Conservation (phyloP, 2,797 vertebrate species). For the Pogonophryne albipinna region DNA sequence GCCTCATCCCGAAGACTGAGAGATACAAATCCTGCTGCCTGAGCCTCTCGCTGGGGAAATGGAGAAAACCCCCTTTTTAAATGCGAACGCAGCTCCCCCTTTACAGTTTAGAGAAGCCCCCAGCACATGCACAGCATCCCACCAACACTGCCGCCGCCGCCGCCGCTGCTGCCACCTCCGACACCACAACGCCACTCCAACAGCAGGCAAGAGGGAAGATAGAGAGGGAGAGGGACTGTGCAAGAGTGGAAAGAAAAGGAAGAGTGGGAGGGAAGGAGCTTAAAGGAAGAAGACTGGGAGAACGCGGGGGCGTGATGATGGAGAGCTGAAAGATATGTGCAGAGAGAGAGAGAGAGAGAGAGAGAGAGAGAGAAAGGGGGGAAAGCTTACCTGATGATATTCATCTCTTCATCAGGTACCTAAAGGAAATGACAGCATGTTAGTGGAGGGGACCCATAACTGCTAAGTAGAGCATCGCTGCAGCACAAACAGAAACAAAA, state of each 20-base stretch:
- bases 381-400: conserved; percentile 91
- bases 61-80: conserved; percentile 61
- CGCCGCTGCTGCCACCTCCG: conserved; percentile 33
- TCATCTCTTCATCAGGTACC: conserved; percentile 92
- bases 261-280: conserved; percentile 80
- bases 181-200: conserved; percentile 52
- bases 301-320: conserved; percentile 77
- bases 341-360: conserved; percentile 49
- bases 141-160: conserved; percentile 34
- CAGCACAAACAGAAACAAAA: conserved; percentile 44
- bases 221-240: conserved; percentile 56
- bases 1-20: conserved; percentile 77
- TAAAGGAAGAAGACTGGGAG: conserved; percentile 76
- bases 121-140: conserved; percentile 59
- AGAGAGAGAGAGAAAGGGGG: conserved; percentile 30
- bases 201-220: conserved; percentile 57
- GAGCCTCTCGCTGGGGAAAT: conserved; percentile 53
- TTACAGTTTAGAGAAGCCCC: conserved; percentile 72
- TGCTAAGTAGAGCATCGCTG: conserved; percentile 58
- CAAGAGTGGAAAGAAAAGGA: conserved; percentile 72
- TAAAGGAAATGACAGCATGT: conserved; percentile 88
- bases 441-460: conserved; percentile 65
- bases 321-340: conserved; percentile 69
- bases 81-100: conserved; percentile 68
- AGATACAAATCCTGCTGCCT: conserved; percentile 63